A percentile compares a stretch with the other conserved stretches of the same genome.
Conservation (phyloP, 1,140 invertebrate species). For the Centruroides sculpturatus region DNA sequence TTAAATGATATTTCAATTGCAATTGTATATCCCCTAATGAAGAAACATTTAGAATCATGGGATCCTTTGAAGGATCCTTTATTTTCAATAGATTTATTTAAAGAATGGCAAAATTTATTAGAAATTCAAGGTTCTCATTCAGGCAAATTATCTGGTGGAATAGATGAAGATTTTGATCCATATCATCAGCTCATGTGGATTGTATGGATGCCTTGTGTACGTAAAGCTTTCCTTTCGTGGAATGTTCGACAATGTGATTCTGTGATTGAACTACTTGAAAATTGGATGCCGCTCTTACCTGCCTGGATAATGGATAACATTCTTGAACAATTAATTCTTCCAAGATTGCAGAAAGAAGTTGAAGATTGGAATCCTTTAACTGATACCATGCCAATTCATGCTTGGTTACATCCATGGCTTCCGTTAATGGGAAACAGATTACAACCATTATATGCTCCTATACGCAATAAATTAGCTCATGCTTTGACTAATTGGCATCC, state of each 20-base stretch:
- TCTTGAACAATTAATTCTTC: conserved; percentile 63
- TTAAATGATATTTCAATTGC: conserved; percentile 33
- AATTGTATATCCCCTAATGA: conserved; percentile 35
- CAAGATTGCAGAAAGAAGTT: conserved; percentile 60
- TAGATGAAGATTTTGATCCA: conserved; percentile 40
- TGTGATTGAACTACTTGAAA: conserved; percentile 61
- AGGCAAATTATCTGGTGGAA: background rate
- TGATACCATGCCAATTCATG: conserved; percentile 84
- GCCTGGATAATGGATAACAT: conserved; percentile 69
- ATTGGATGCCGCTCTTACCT: conserved; percentile 66
- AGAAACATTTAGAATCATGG: conserved; percentile 52
- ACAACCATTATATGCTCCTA: conserved; percentile 76
- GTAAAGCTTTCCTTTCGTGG: conserved; percentile 56
- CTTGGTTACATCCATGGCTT: conserved; percentile 94
- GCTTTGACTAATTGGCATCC: conserved; percentile 85
- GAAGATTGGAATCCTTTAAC: conserved; percentile 87
- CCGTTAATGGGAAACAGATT: conserved; percentile 54
- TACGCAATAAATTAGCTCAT: conserved; percentile 75
- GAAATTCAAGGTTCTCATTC: conserved; percentile 20
- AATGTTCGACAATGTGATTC: conserved; percentile 51
- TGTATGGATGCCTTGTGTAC: conserved; percentile 67
- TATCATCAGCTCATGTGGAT: conserved; percentile 76
- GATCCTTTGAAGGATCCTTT: conserved; percentile 47
- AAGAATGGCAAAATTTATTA: conserved; percentile 54
- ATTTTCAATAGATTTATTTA: conserved; percentile 46